Evolutionary conservation across 2,888 invertebrate genomes (phyloP), one percentile per base, ranked within the genome.

Genomic region (Piscicola geometra): DNA sequence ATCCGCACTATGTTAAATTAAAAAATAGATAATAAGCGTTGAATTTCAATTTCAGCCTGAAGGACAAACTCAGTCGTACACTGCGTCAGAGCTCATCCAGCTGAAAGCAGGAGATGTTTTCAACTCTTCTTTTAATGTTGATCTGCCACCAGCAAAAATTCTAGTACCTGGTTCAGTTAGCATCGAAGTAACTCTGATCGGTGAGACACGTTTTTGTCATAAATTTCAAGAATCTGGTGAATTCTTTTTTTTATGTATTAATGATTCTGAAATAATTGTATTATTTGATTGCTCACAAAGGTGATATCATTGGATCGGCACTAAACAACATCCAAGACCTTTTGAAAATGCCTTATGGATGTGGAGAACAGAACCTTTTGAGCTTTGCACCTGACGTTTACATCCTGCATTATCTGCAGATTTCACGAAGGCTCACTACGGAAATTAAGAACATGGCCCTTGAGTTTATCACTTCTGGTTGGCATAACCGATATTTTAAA

Each of bases 341-440:
- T 72, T 89, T 94, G 30, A 83, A 90, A 79, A 89, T 92, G 86
- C 93, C 95, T 0, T 92, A 91, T 66, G 94, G 93, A 0, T 96
- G 96, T 85, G 93, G 97, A 0, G 93, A 93, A 84, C 94, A 95
- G 85, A 97, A 96, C 76, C 91, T 96, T 89, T 87, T 94, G 28
- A 92, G 93, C 78, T 90, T 98, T 82, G 93, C 96, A 67, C 92
- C 94, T 0, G 93, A 93, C 81, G 90, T 95, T 80, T 91, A 94
- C 71, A 89, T 94, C 72, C 87, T 93, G 9, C 90, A 93, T 81
- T 95, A 98, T 84, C 88, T 98, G 77, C 90, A 90, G 85, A 90
- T 90, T 71, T 90, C 90, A 0, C 88, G 89, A 70, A 90, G 91
- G 81, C 84, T 90, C 72, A 90, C 89, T 30, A 89, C 89, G 60